A percentile compares a stretch with the other conserved stretches of the same genome.
phyloP scores from a whole-genome alignment of 1,140 invertebrate species.

The Pachypeltis micranthus region DNA sequence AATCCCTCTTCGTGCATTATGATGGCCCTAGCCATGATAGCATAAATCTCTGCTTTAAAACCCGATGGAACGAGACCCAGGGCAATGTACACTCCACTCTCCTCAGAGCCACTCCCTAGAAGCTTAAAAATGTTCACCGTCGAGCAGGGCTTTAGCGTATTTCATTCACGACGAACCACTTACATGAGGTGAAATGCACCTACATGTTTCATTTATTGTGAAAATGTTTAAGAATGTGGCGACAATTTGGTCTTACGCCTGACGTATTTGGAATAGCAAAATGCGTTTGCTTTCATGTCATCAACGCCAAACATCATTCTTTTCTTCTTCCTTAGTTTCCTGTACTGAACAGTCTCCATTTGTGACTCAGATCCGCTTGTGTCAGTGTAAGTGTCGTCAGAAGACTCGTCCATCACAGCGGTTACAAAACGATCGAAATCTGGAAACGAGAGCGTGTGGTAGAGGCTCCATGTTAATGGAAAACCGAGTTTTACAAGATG shows the following conservation, averaged over 20 bases:
- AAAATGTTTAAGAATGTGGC: too few species aligned
- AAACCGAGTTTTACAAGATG: neutral
- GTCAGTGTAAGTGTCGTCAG: neutral
- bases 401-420: neutral
- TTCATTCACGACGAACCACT: neutral
- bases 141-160: neutral
- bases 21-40: too few species aligned
- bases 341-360: neutral
- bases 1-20: too few species aligned
- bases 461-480: too few species aligned
- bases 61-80: too few species aligned
- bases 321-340: neutral
- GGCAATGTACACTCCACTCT: too few species aligned
- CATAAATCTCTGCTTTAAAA: too few species aligned
- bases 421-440: neutral
- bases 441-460: too few species aligned
- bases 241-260: neutral
- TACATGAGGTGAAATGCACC: neutral
- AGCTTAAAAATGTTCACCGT: neutral
- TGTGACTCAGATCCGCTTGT: neutral
- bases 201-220: too few species aligned
- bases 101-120: too few species aligned
- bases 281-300: neutral
- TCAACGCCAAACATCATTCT: neutral
- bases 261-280: neutral